Evolutionary conservation across 1,140 invertebrate genomes (phyloP).

Genomic region (Zaprionus nigranus): DNA sequence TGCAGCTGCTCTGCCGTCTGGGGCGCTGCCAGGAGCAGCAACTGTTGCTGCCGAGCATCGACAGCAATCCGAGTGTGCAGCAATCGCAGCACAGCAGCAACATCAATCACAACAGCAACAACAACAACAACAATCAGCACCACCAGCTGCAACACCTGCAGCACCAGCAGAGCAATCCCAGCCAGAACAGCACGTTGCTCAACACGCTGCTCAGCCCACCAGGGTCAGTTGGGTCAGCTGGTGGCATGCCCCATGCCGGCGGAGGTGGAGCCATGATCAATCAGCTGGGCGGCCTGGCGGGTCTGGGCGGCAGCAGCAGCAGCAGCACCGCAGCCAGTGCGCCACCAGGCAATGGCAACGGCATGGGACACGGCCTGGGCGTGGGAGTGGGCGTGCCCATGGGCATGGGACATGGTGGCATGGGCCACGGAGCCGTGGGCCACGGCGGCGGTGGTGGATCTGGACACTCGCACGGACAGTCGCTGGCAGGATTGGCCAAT

Average conservation of each 20-base stretch:
- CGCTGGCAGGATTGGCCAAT: slow-evolving; percentile 68
- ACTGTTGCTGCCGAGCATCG: slow-evolving; percentile 61
- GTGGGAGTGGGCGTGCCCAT: slow-evolving; percentile 17
- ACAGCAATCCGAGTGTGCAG: slow-evolving; percentile 49
- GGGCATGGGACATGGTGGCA: slow-evolving; percentile 10
- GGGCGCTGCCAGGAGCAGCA: slow-evolving; percentile 62
- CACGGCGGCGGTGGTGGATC: not conserved
- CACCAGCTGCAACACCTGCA: slow-evolving; percentile 46
- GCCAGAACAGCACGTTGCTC: slow-evolving; percentile 31
- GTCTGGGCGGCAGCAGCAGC: slow-evolving; percentile 55
- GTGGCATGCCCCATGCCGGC: not conserved
- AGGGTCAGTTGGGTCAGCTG: slow-evolving; percentile 27
- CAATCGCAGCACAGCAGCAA: slow-evolving; percentile 50
- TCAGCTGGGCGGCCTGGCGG: slow-evolving; percentile 48
- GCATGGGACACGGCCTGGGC: slow-evolving; percentile 16
- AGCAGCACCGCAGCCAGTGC: slow-evolving; percentile 54
- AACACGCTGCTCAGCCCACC: slow-evolving; percentile 60
- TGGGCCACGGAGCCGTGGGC: slow-evolving; percentile 8
- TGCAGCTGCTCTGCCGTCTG: slow-evolving; percentile 57
- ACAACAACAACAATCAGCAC: slow-evolving; percentile 42
- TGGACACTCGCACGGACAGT: slow-evolving; percentile 71
- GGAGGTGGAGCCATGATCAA: slow-evolving; percentile 53
- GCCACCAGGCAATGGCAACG: slow-evolving; percentile 23
- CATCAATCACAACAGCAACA: slow-evolving; percentile 31
- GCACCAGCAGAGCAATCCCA: slow-evolving; percentile 50